Conservation (phyloP, 2,797 vertebrate genomes). For the Carcharodon carcharias region DNA sequence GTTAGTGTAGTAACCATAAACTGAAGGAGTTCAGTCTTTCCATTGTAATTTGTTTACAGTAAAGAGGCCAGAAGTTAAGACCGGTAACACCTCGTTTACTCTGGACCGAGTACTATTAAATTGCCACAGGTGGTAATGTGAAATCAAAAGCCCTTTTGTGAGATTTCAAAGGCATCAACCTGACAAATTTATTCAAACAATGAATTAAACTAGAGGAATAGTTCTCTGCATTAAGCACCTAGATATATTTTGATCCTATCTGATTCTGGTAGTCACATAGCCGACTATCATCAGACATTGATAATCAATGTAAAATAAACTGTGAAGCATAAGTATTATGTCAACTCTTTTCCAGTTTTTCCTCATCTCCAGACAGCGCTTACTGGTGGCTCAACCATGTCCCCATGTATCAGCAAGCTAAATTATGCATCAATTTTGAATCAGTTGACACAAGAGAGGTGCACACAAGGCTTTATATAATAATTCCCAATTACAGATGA, state of each 20-base stretch:
- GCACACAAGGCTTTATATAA: not conserved
- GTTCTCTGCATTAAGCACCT: not conserved
- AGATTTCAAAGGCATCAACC: not conserved
- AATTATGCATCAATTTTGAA: not conserved
- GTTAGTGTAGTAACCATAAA: not conserved
- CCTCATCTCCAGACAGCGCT: not conserved
- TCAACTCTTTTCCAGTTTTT: not conserved
- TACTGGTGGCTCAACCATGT: not conserved
- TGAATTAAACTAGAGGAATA: not conserved
- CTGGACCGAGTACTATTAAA: not conserved
- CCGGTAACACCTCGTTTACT: not conserved
- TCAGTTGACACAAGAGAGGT: not conserved
- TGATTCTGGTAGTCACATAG: not conserved
- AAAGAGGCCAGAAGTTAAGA: not conserved
- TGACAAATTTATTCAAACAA: not conserved
- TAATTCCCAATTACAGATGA: not conserved
- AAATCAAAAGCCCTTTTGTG: not conserved
- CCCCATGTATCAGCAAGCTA: not conserved
- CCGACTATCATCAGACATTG: not conserved
- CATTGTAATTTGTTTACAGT: constrained; percentile 15
- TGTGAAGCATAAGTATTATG: not conserved
- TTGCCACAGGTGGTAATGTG: not conserved
- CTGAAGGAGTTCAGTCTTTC: constrained; percentile 15
- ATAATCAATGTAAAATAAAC: not conserved
- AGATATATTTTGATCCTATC: not conserved